phyloP scores from a whole-genome alignment of 1,140 invertebrate genomes.

The Heliconius himera region DNA sequence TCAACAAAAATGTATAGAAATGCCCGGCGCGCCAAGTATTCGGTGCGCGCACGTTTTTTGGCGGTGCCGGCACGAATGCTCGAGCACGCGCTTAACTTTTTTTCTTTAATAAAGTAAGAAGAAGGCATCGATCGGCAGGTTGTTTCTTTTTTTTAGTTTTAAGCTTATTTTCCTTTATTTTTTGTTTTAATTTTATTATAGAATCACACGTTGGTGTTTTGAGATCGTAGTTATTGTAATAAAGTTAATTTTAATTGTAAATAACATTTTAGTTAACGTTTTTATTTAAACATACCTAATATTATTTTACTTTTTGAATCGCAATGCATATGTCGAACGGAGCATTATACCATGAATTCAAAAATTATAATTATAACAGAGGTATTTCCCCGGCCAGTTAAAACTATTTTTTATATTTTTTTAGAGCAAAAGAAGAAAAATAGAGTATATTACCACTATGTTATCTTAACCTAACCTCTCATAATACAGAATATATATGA shows the following conservation, averaged over 20 bases:
- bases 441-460: too few relatives aligned
- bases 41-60: conserved; percentile 67
- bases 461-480: too few relatives aligned
- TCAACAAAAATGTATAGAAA: conserved; percentile 52
- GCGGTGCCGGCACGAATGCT: conserved; percentile 69
- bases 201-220: conserved; percentile 17
- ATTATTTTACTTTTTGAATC: too few relatives aligned
- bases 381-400: too few relatives aligned
- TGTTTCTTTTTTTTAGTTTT: conserved; percentile 53
- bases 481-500: too few relatives aligned
- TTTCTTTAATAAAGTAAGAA: conserved; percentile 46
- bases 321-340: too few relatives aligned
- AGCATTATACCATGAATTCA: too few relatives aligned
- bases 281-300: too few relatives aligned
- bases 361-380: too few relatives aligned
- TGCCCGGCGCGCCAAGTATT: conserved; percentile 62
- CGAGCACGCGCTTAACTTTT: conserved; percentile 66
- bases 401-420: too few relatives aligned
- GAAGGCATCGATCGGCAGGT: conserved; percentile 61
- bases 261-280: too few relatives aligned
- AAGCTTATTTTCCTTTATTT: conserved; percentile 32
- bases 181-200: conserved; percentile 18
- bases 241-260: neutral
- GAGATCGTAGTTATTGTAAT: neutral
- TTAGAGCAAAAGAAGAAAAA: too few relatives aligned